These are phyloP conservation scores for Cheilinus undulatus DNA, from an alignment of 2,113 vertebrate genomes.

Conservation along the genomic window DNA sequence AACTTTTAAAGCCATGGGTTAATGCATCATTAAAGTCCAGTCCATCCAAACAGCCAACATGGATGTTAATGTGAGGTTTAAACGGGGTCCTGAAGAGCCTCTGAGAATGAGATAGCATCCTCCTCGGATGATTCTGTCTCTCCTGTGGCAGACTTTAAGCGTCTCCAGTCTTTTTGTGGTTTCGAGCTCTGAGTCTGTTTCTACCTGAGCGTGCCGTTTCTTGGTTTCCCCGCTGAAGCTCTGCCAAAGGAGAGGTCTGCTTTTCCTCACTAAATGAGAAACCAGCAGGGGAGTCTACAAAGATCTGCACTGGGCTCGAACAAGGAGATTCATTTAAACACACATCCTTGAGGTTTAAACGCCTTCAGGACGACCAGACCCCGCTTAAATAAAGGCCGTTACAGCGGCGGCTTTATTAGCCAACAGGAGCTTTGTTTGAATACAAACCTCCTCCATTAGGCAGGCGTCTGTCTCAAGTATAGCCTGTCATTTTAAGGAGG, in stretches of 20 bases:
- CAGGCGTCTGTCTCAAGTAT: constrained; percentile 69
- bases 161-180: constrained; percentile 15
- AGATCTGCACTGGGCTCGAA: constrained; percentile 30
- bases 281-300: constrained; percentile 59
- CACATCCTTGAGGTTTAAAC: constrained; percentile 57
- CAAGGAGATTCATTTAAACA: constrained; percentile 43
- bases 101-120: no score
- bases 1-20: no score
- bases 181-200: constrained; percentile 31
- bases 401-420: constrained; percentile 53
- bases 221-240: constrained; percentile 19
- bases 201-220: constrained; percentile 50
- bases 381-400: constrained; percentile 26
- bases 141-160: neutral
- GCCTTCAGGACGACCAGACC: constrained; percentile 55
- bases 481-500: constrained; percentile 44
- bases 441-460: constrained; percentile 49
- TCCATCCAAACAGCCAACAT: no score
- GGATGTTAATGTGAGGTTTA: no score
- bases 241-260: constrained; percentile 69
- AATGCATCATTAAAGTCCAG: no score
- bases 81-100: no score
- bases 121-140: neutral
- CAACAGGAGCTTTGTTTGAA: constrained; percentile 60
- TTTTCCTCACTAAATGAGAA: constrained; percentile 71